Base-by-base conservation (phyloP, 1,140 invertebrate species). In the Drosophila teissieri region DNA sequence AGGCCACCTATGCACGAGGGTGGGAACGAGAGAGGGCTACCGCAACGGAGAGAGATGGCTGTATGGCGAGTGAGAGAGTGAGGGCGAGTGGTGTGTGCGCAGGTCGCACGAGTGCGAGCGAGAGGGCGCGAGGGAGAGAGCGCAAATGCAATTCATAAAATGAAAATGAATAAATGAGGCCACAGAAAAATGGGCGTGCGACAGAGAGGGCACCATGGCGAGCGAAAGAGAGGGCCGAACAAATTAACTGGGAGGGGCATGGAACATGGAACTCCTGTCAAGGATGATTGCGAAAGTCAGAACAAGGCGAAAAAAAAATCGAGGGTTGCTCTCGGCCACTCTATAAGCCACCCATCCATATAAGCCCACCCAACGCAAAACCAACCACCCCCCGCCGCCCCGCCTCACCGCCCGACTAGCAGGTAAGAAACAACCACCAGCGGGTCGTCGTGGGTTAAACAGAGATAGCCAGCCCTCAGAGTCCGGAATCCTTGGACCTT, bases 101-200 rank as follows among this genome's bases (percentile, higher is more conserved):
- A 63, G 57, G 45, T 52, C 65, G 36, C 22, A 70, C 11, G 62
- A 46, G 70, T 56, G 73, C 58, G 49, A 53, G 57, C 63, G 61
- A 49, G 51, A 77, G 53, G 49, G 48, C 42, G 61, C 42, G 78
- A 74, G 74, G 75, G 82, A 68, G 69, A 58, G 63, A 78, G 69
- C 57, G 65, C 75, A 86, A 86, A 86, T 86, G 83, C 83, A 86
- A 88, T 86, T 88, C 84, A 86, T 83, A 88, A 86, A 86, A 86
- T 88, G 82, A 86, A 78, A 86, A 88, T 88, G 74, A 85, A 85
- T 85, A 74, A 68, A 74, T 63, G 57, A 70, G 48, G 55, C 46
- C 46, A 45, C 44, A 48, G 46, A 45, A 55, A 53, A 67, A 70
- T 36, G 52, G 27, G 52, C 31, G 60, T 37, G 42, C 44, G 52